These are phyloP conservation scores for Procambarus virginalis DNA, from an alignment of 1,140 invertebrate genomes.

Conservation along the genomic window DNA sequence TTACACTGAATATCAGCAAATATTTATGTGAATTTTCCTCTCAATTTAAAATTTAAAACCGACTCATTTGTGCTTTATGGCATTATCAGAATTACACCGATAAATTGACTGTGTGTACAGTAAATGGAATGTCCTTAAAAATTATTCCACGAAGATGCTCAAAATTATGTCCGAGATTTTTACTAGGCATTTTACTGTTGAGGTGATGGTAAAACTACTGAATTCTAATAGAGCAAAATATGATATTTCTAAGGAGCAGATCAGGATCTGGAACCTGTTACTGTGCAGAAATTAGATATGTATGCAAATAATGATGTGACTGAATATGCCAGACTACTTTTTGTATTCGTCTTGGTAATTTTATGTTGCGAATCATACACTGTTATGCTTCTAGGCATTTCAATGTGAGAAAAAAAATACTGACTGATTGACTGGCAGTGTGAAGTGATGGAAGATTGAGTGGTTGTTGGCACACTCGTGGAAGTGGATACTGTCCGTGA, in stretches of 20 bases:
- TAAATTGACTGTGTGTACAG: too few relatives aligned
- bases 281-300: background rate
- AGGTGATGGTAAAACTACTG: background rate
- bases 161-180: background rate
- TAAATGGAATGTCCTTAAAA: background rate
- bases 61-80: too few relatives aligned
- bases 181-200: background rate
- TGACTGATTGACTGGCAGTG: slow-evolving; percentile 25
- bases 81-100: too few relatives aligned
- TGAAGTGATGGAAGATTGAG: slow-evolving; percentile 26
- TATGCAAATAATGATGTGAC: slow-evolving; percentile 2
- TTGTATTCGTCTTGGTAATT: background rate
- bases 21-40: too few relatives aligned
- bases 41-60: too few relatives aligned
- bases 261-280: background rate
- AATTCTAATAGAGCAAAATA: background rate
- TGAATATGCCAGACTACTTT: background rate
- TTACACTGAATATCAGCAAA: too few relatives aligned
- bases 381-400: slow-evolving; percentile 25
- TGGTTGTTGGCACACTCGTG: slow-evolving; percentile 12
- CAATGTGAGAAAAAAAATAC: slow-evolving; percentile 29
- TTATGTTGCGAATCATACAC: background rate
- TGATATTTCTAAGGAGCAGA: background rate
- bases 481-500: slow-evolving; percentile 19
- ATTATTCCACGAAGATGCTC: background rate